phyloP scores from a whole-genome alignment of 2,113 vertebrate genomes.

The Brachirus orientalis region DNA sequence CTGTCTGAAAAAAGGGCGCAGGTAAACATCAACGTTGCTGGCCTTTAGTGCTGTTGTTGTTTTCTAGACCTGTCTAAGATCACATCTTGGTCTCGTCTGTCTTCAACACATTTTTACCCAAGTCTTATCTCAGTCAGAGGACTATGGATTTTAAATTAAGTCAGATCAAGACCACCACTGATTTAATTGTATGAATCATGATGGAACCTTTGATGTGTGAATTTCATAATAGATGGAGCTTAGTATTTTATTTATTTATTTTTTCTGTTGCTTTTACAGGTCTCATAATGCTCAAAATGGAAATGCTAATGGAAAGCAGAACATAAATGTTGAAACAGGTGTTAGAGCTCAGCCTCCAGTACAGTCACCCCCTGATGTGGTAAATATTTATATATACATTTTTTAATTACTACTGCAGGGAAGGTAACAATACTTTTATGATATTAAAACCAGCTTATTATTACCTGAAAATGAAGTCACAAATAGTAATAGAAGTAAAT shows the following conservation, averaged over 20 bases:
- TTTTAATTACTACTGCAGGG: background rate
- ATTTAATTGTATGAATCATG: no score
- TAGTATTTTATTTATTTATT: no score
- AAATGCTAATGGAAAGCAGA: slow-evolving; percentile 26
- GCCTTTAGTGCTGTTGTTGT: background rate
- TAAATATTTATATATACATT: slow-evolving; percentile 30
- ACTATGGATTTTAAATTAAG: no score
- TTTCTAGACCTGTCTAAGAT: background rate
- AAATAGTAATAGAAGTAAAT: background rate
- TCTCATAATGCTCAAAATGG: slow-evolving; percentile 20
- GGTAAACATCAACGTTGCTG: slow-evolving; percentile 35
- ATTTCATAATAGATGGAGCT: no score
- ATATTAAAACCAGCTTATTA: background rate
- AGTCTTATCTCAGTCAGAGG: no score
- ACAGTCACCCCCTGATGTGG: slow-evolving; percentile 20
- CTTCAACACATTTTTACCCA: no score
- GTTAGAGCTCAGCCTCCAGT: slow-evolving; percentile 13
- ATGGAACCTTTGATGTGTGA: no score
- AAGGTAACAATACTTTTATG: background rate
- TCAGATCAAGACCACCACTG: no score
- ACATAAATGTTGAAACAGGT: slow-evolving; percentile 6
- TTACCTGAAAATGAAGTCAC: background rate
- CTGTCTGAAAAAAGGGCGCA: slow-evolving; percentile 48
- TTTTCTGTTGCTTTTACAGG: slow-evolving; percentile 45
- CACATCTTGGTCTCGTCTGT: no score